Evolutionary conservation across 2,888 invertebrate genomes (phyloP), one percentile per base, ranked within the genome.

Genomic region (Sphinx pinastri): DNA sequence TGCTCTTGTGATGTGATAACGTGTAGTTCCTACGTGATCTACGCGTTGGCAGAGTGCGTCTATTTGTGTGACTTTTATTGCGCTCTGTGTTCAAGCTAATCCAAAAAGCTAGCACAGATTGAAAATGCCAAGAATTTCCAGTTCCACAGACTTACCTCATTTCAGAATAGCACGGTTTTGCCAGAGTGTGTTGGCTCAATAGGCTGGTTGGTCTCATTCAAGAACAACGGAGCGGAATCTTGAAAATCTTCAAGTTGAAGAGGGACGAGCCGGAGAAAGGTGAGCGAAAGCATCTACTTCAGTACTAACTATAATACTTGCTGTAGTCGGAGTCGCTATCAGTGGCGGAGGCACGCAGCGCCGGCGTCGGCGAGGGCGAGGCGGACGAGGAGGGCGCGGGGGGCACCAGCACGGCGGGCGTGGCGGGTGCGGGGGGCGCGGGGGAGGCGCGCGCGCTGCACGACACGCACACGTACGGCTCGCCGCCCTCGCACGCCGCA

Each of bases 301-400:
- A 80, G 77, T 91, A 93, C 93, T 93, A 93, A 93, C 93, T 93
- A 91, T 93, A 93, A 93, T 93, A 93, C 93, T 93, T 93, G 93
- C 93, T 93, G 93, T 93, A 93, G 91, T 93, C 93, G 88, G 92
- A 92, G 83, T 93, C 93, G 85, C 87, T 88, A 82, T 91, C 91
- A 67, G 89, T 81, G 74, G 77, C 70, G 66, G 77, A 71, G 55
- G 73, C 45, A 71, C 79, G 81, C 55, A 78, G 75, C 52, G 76
- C 71, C 72, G 77, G 71, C 49, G 71, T 73, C 60, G 76, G 74
- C 57, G 74, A 69, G 54, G 75, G 78, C 67, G 78, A 74, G 45
- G 76, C 79, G 74, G 73, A 79, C 67, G 71, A 75, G 72, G 68
- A 78, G 71, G 70, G 79, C 73, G 67, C 47, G 72, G 78, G 80